These are phyloP conservation scores for Choristoneura rosaceana DNA, from an alignment of 2,888 invertebrate species.

Conservation along the genomic window DNA sequence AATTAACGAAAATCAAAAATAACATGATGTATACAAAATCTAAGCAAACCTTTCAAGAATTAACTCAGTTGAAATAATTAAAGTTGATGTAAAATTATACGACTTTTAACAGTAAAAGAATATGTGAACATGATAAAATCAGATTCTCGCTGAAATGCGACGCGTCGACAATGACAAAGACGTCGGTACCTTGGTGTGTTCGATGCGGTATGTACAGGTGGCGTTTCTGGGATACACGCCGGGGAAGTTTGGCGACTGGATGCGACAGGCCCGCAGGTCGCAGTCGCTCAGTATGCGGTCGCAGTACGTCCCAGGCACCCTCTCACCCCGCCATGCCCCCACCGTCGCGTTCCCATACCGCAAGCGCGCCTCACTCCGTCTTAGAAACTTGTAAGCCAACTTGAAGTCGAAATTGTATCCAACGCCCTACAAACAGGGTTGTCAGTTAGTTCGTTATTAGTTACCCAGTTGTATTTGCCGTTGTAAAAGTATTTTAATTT, in stretches of 20 bases:
- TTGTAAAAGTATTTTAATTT: constrained; percentile 37
- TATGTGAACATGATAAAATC: background rate
- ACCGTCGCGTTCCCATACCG: constrained; percentile 91
- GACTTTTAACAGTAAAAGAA: background rate
- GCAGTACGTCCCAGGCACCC: constrained; percentile 91
- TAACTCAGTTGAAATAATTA: too few relatives aligned
- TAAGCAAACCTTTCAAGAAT: too few relatives aligned
- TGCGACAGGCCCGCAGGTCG: constrained; percentile 88
- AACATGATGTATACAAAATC: too few relatives aligned
- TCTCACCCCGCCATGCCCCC: constrained; percentile 90
- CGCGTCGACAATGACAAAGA: constrained; percentile 21
- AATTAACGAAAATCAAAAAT: too few relatives aligned
- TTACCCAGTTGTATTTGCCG: constrained; percentile 30
- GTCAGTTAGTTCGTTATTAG: constrained; percentile 49
- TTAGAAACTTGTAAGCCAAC: constrained; percentile 93
- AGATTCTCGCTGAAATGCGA: constrained; percentile 1
- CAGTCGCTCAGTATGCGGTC: constrained; percentile 93
- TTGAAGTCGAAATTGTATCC: constrained; percentile 94
- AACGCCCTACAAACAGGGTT: constrained; percentile 85
- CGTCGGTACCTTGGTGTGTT: constrained; percentile 82
- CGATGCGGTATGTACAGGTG: constrained; percentile 91
- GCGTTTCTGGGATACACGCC: constrained; percentile 95
- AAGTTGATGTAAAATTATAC: too few relatives aligned
- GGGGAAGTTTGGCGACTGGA: constrained; percentile 96
- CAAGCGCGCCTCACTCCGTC: constrained; percentile 90